Conservation (phyloP, 2,113 vertebrate species). For the Neomonachus schauinslandi region DNA sequence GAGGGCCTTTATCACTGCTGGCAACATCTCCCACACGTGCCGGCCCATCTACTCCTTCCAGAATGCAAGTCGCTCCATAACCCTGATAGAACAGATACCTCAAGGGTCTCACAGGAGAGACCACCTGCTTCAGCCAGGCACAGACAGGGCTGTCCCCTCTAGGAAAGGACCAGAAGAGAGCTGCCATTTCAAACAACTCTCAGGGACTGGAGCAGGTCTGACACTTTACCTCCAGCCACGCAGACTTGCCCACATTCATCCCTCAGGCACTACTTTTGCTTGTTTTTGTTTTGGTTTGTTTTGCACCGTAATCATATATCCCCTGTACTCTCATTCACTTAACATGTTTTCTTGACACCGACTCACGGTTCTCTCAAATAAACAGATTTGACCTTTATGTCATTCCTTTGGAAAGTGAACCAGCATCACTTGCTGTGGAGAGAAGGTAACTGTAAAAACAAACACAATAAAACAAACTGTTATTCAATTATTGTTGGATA, state of each 20-base stretch:
- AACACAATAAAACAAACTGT: background rate
- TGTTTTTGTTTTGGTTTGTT: background rate
- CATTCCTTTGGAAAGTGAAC: background rate
- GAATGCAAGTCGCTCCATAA: background rate
- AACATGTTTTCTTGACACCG: background rate
- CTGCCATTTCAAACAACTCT: background rate
- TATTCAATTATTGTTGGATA: background rate
- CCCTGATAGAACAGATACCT: background rate
- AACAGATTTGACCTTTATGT: background rate
- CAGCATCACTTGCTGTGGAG: background rate
- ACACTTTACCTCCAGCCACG: background rate
- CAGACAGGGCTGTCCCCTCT: background rate
- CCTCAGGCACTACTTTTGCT: background rate
- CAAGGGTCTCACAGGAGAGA: background rate
- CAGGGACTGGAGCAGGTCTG: background rate
- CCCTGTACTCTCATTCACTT: background rate
- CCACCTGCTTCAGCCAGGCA: background rate
- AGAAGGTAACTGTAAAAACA: slow-evolving; percentile 19
- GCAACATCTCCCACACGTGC: background rate
- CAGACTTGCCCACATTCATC: background rate
- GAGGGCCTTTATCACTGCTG: background rate
- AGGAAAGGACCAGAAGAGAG: background rate
- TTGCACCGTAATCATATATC: background rate
- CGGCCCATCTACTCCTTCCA: background rate
- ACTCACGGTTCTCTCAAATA: background rate